These are phyloP conservation scores for Anniella stebbinsi DNA, from an alignment of 2,797 vertebrate genomes.

Conservation along the genomic window DNA sequence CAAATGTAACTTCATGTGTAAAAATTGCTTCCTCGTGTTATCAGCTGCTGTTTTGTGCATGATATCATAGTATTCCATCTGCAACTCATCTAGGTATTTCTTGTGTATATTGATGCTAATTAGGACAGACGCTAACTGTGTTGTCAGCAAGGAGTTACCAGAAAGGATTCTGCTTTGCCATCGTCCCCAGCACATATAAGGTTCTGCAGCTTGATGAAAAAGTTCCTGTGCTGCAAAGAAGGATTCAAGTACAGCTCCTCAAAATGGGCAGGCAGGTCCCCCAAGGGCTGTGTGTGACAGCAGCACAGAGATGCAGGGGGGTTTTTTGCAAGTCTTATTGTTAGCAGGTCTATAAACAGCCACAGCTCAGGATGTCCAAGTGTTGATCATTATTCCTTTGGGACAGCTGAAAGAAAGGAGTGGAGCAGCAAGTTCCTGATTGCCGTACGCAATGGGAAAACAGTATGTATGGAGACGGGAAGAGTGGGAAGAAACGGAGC, in stretches of 20 bases:
- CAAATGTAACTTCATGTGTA: constrained; percentile 4
- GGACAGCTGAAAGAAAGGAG: background rate
- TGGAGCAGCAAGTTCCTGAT: background rate
- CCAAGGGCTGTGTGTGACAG: background rate
- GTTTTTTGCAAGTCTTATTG: background rate
- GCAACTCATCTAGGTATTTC: background rate
- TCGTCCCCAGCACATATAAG: background rate
- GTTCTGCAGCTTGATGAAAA: background rate
- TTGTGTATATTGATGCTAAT: constrained; percentile 4
- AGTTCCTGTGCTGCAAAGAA: background rate
- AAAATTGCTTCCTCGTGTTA: background rate
- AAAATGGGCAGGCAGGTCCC: background rate
- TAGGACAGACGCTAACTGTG: background rate
- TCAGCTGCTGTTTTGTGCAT: background rate
- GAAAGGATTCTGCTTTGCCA: constrained; percentile 8
- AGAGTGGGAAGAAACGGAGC: background rate
- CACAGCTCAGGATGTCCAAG: background rate
- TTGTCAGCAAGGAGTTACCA: constrained; percentile 22
- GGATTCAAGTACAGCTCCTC: constrained; percentile 4
- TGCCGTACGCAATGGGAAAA: background rate
- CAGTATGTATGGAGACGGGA: background rate
- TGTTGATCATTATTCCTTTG: background rate
- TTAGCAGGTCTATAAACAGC: background rate
- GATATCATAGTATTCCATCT: background rate
- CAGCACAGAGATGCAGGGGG: background rate